Conservation (phyloP, 2,797 vertebrate species). For the Hemibagrus guttatus region DNA sequence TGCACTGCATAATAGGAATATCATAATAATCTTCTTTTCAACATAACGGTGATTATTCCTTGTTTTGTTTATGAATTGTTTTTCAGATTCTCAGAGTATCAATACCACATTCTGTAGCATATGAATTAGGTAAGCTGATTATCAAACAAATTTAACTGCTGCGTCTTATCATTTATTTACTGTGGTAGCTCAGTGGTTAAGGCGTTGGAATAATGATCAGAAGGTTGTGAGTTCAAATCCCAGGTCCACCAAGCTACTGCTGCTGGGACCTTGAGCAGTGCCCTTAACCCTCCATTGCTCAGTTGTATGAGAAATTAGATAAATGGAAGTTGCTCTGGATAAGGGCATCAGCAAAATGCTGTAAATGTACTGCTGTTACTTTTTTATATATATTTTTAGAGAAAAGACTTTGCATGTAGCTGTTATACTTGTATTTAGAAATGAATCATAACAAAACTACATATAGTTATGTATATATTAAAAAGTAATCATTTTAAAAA, state of each 20-base stretch:
- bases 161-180: background rate
- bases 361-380: background rate
- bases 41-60: background rate
- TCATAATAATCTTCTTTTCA: background rate
- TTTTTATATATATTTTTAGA: background rate
- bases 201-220: too few relatives aligned
- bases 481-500: background rate
- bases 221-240: too few relatives aligned
- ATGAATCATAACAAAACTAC: too few relatives aligned
- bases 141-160: background rate
- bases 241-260: too few relatives aligned
- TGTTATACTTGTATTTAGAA: background rate
- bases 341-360: too few relatives aligned
- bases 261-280: too few relatives aligned
- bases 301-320: too few relatives aligned
- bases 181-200: too few relatives aligned
- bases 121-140: slow-evolving; percentile 80
- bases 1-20: background rate
- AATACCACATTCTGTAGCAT: slow-evolving; percentile 62
- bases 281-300: too few relatives aligned
- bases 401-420: background rate
- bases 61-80: slow-evolving; percentile 31
- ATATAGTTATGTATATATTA: too few relatives aligned
- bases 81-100: slow-evolving; percentile 80
- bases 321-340: too few relatives aligned